Evolutionary conservation across 2,113 vertebrate genomes (phyloP).

Genomic region (Manacus vitellinus): DNA sequence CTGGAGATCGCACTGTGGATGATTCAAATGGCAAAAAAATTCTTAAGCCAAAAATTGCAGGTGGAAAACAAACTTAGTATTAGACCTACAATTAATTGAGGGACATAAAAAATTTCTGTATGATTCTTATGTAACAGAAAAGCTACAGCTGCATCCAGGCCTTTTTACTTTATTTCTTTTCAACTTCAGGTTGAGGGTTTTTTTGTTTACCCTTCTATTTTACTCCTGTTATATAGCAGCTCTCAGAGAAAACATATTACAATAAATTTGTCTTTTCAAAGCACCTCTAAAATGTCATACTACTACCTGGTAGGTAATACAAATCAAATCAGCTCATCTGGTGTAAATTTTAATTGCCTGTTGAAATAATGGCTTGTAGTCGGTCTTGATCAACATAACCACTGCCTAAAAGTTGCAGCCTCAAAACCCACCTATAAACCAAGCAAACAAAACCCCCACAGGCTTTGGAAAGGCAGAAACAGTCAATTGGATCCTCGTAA

Average conservation of each 20-base stretch:
- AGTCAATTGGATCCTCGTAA: not conserved
- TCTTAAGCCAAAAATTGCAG: not conserved
- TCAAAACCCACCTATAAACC: not conserved
- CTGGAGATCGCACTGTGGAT: not conserved
- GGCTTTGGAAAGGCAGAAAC: not conserved
- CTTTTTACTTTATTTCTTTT: not conserved
- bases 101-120: not conserved
- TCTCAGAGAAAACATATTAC: not conserved
- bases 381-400: not conserved
- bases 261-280: not conserved
- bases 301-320: not conserved
- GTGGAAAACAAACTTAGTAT: not conserved
- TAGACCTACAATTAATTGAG: not conserved
- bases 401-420: not conserved
- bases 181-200: not conserved
- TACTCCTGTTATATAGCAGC: not conserved
- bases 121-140: not conserved
- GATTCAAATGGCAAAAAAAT: not conserved
- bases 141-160: not conserved
- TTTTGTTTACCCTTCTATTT: not conserved
- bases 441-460: not conserved
- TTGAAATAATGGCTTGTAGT: not conserved
- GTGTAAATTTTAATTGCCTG: not conserved
- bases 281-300: not conserved
- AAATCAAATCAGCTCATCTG: not conserved